These are phyloP conservation scores for Irena cyanogastra DNA, from an alignment of 2,113 vertebrate species.

Conservation along the genomic window DNA sequence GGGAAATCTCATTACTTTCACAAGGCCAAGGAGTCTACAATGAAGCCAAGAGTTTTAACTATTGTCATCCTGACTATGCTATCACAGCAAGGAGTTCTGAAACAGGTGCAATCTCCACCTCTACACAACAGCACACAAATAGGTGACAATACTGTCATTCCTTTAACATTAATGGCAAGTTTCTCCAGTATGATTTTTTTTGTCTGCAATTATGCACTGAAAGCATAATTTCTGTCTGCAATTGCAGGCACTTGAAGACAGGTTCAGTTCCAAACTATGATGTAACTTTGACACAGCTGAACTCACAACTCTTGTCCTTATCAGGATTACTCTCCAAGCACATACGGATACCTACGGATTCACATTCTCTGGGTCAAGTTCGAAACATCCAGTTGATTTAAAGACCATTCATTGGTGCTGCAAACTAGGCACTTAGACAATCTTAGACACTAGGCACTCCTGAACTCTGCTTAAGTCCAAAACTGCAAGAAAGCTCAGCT, in stretches of 20 bases:
- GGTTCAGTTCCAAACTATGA: not conserved
- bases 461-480: not conserved
- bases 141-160: not conserved
- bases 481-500: not conserved
- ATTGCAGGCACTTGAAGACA: not conserved
- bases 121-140: not conserved
- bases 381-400: not conserved
- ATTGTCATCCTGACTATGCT: fast-evolving
- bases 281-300: not conserved
- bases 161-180: not conserved
- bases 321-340: not conserved
- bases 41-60: not conserved
- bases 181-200: not conserved
- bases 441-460: no score
- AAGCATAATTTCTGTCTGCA: not conserved
- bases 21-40: not conserved
- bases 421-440: not conserved
- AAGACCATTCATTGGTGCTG: not conserved
- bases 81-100: not conserved
- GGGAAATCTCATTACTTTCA: not conserved
- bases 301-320: not conserved
- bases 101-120: not conserved
- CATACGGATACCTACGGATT: not conserved
- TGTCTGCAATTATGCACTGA: not conserved
- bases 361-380: not conserved